Base-by-base conservation (phyloP, 2,888 invertebrate genomes). In the Homarus gammarus region DNA sequence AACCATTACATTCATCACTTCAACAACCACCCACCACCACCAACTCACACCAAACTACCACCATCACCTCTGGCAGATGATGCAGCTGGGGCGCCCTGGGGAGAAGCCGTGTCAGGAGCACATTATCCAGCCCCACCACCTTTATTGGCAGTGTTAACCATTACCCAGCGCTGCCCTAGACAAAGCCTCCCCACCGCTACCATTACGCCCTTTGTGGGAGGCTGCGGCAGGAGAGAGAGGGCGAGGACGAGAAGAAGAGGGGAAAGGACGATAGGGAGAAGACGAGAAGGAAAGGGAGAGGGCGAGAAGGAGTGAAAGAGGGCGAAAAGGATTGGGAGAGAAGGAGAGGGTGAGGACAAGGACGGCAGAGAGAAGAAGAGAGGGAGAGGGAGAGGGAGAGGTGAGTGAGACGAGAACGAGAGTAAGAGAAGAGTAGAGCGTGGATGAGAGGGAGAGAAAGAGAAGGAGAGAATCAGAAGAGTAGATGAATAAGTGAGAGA, bases 161-260 rank as follows among this genome's bases (percentile, higher is more conserved):
- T 68, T 82, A 82, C 68, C 82, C 33, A 18, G 38, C 61, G 51
- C 81, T 64, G 70, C 44, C 36, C 68, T 15, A 40, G 82, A 68
- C 82, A 82, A 82, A 82, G 82, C 82, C 82, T 18, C 82, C 82
- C 82, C 82, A 70, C 82, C 61, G 82, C 82, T 68, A n/a, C 82
- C 82, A 82, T 82, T 82, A 82, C 82, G n/a, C 40, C 82, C 82
- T 82, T 82, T 82, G 82, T 82, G 68, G 68, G 40, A 40, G 44
- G 82, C 82, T 82, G 68, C 44, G 33, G 36, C 38, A 49, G 79
- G 61, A 38, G 51, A 78, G 8, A 64, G 0, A 64, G 68, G 68
- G 8, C 8, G 8, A 8, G 8, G n/a, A 18, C 12, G 31, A 18
- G n/a, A 18, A 15, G 64, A n/a, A n/a, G 12, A 15, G 70, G 33